Base-by-base conservation (phyloP, 2,797 vertebrate species). In the Poecilia velifera region DNA sequence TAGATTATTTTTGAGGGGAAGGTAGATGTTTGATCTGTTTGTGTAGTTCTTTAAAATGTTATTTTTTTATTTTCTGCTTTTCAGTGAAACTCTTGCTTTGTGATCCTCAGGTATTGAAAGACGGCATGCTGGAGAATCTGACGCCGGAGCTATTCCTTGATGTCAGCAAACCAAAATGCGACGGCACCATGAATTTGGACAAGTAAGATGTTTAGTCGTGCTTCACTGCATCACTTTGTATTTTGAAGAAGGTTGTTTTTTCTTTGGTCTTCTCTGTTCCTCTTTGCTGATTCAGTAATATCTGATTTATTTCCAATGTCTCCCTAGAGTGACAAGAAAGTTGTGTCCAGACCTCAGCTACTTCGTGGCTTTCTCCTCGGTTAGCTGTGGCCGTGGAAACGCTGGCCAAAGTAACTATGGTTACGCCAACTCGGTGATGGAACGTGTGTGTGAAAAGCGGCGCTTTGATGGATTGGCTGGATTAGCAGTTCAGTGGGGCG, bases 401-500 rank as follows among this genome's bases (percentile, higher is more conserved):
- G 96, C 96, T 0, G 98, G 98, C 34, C 98, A 99, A 86, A 97
- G 96, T 88, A 99, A 98, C 95, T 99, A 99, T 0, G 98, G 98
- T 51, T 99, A 97, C 13, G 98, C 98, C 84, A 99, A 99, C 94
- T 99, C 98, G 3, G 85, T 97, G 76, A 99, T 99, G 98, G 98
- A 99, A 80, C 97, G 98, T 0, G 96, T 99, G 72, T 99, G 98
- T 43, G 98, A 99, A 92, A 96, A 96, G 88, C 95, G 98, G 1
- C 86, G 59, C 18, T 91, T 95, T 0, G 96, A 98, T 3, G 95
- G 96, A 39, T 94, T 99, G 7, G 97, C 98, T 49, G 98, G 96
- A 28, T 93, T 99, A 41, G 98, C 98, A 0, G 87, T 99, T 64
- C 98, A 99, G 22, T 99, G 98, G 98, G 98, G 98, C 0, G 97